phyloP scores from a whole-genome alignment of 2,888 invertebrate genomes.

The Hecatera dysodea region DNA sequence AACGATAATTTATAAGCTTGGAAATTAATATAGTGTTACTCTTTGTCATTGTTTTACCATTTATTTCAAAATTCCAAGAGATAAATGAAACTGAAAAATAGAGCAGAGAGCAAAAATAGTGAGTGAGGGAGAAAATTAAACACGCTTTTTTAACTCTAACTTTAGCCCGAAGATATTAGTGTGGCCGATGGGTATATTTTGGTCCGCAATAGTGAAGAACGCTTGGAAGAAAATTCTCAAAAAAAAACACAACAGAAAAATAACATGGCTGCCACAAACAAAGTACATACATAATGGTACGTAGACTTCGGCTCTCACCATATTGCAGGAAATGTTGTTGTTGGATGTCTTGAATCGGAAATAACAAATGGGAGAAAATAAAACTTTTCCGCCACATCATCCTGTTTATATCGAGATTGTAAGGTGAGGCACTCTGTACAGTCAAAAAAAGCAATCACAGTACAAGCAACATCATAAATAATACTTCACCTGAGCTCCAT shows the following conservation, averaged over 20 bases:
- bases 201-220: background rate
- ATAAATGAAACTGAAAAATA: background rate
- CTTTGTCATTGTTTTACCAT: background rate
- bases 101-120: too few relatives aligned
- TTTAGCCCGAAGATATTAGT: background rate
- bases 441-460: background rate
- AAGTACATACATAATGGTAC: conserved; percentile 55
- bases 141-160: background rate
- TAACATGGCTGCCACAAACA: conserved; percentile 48
- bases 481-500: background rate
- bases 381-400: conserved; percentile 84
- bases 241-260: conserved; percentile 42
- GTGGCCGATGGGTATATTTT: background rate
- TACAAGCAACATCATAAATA: background rate
- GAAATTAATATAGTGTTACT: background rate
- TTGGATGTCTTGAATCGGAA: conserved; percentile 85
- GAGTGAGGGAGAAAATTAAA: background rate
- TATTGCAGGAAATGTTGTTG: conserved; percentile 83
- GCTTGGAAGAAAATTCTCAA: background rate
- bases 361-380: conserved; percentile 86
- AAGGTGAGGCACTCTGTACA: conserved; percentile 62
- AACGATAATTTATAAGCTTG: background rate
- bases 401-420: conserved; percentile 81
- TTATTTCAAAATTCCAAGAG: background rate
- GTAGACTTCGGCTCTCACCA: conserved; percentile 71